phyloP scores from a whole-genome alignment of 2,113 vertebrate genomes.

The Datnioides undecimradiatus region DNA sequence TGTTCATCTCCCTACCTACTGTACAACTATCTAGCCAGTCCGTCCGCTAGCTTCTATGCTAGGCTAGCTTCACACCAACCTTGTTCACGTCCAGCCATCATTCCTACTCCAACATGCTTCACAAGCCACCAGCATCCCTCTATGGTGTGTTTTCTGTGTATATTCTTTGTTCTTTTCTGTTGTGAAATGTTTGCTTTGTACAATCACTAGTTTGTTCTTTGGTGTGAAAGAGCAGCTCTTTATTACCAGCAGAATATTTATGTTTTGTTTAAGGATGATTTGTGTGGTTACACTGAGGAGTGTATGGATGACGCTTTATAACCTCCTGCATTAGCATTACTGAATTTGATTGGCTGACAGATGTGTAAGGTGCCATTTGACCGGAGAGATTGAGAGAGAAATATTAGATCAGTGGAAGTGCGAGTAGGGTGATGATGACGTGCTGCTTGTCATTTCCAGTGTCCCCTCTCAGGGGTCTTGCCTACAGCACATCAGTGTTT shows the following conservation, averaged over 20 bases:
- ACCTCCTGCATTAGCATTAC: not conserved
- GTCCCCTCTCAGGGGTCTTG: constrained; percentile 59
- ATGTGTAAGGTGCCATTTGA: not conserved
- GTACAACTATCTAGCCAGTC: too few relatives aligned
- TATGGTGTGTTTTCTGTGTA: too few relatives aligned
- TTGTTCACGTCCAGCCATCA: too few relatives aligned
- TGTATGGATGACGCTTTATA: not conserved
- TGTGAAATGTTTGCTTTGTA: not conserved
- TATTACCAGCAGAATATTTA: not conserved
- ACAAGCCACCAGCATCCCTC: too few relatives aligned
- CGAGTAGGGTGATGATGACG: constrained; percentile 46
- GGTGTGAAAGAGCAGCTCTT: not conserved
- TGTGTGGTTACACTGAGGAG: not conserved
- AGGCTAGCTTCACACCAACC: too few relatives aligned
- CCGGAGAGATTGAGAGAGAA: constrained; percentile 11
- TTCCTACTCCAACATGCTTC: too few relatives aligned
- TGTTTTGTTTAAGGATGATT: not conserved
- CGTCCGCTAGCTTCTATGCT: too few relatives aligned
- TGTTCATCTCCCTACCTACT: too few relatives aligned
- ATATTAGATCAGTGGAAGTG: constrained; percentile 40
- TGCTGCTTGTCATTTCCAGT: constrained; percentile 58
- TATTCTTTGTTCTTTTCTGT: not conserved
- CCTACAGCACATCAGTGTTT: constrained; percentile 64
- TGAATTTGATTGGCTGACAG: constrained; percentile 14
- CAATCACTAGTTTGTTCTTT: not conserved